Base-by-base conservation (phyloP, 2,797 vertebrate genomes). In the Sebastes kiyomatsui region DNA sequence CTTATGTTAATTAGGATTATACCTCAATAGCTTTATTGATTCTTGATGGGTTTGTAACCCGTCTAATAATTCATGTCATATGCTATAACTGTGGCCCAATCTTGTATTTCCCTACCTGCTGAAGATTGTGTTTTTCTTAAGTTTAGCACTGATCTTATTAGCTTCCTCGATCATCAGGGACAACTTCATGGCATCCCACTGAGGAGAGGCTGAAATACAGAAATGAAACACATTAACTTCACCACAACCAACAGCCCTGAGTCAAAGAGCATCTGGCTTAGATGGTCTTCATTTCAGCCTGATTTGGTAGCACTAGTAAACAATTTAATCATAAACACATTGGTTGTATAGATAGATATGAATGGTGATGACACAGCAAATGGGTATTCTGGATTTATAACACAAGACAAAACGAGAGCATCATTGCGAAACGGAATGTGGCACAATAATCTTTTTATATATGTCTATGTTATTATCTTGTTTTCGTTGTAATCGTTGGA, bases 131-230 rank as follows among this genome's bases (percentile, higher is more conserved):
- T 91, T 92, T 87, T 97, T 97, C 77, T 92, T 94, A 27, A 98
- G 86, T 87, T 96, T 96, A 71, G 79, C 90, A 78, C 97, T 97
- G 86, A 99, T 98, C 71, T 97, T 93, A 79, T 99, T 99, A 33
- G 98, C 98, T 88, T 99, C 98, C 89, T 97, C 97, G 72, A 99
- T 97, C 98, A 99, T 98, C 90, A 98, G 83, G 22, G 98, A 99
- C 30, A 99, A 88, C 85, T 98, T 99, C 97, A 99, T 96, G 78
- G 96, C 92, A 84, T 95, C 96, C 98, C 98, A 99, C 23, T 94
- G 97, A 42, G 96, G 93, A 78, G 91, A 92, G 74, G 67, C 97
- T 97, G 72, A 20, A 75, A 73, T 13, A 87, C 59, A 87, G 27
- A 80, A 70, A 82, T n/a, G 2, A 74, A 73, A 49, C n/a, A 42